Conservation (phyloP, 2,888 invertebrate species). For the Chloroclystis v-ata region DNA sequence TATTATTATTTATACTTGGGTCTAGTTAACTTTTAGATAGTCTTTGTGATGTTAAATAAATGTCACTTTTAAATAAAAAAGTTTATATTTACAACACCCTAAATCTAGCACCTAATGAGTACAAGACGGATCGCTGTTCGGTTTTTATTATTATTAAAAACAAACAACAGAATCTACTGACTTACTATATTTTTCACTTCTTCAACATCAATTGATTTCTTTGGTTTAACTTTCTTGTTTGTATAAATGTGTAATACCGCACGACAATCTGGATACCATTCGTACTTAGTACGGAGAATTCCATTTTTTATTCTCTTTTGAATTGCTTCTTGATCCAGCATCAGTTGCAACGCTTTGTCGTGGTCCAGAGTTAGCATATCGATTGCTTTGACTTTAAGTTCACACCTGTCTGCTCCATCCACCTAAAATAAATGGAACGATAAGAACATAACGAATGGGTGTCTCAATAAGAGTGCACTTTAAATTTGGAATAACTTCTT, state of each 20-base stretch:
- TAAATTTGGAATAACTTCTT: too few relatives aligned
- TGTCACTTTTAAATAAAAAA: too few relatives aligned
- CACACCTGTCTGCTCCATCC: conserved; percentile 65
- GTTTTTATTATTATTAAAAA: too few relatives aligned
- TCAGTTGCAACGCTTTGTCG: conserved; percentile 55
- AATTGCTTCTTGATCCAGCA: conserved; percentile 53
- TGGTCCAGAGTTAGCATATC: conserved; percentile 50
- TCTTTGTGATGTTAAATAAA: not conserved
- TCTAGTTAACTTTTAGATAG: not conserved
- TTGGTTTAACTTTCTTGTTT: conserved; percentile 30
- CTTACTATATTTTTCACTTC: conserved; percentile 12
- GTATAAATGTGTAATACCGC: conserved; percentile 65
- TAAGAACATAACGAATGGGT: too few relatives aligned
- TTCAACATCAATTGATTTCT: conserved; percentile 18
- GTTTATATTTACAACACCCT: too few relatives aligned
- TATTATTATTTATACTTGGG: not conserved
- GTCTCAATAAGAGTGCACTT: too few relatives aligned
- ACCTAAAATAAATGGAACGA: conserved; percentile 45
- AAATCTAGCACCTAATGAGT: too few relatives aligned
- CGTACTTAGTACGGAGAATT: conserved; percentile 55
- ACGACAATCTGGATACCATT: conserved; percentile 62
- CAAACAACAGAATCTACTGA: conserved; percentile 11
- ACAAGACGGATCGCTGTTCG: too few relatives aligned
- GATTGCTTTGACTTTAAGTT: conserved; percentile 57
- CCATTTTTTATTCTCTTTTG: conserved; percentile 48